These are phyloP conservation scores for Drosophila pruinosa DNA, from an alignment of 1,140 invertebrate genomes.

Conservation along the genomic window DNA sequence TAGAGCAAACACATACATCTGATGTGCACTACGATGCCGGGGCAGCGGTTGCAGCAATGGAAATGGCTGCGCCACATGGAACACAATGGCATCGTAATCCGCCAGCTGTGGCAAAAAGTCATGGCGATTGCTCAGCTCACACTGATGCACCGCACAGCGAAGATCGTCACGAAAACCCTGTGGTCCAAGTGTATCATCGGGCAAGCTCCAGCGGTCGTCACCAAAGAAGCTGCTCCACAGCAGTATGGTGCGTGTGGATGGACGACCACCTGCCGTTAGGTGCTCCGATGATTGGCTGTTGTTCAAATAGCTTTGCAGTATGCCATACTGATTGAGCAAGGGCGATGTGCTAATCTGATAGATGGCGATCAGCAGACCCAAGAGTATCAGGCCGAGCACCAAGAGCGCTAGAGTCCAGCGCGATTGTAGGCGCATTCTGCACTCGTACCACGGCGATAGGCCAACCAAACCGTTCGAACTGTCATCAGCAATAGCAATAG, in stretches of 20 bases:
- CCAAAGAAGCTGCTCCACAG: slow-evolving; percentile 74
- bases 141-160: slow-evolving; percentile 58
- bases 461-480: slow-evolving; percentile 40
- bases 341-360: slow-evolving; percentile 47
- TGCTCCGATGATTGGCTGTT: not conserved
- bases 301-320: slow-evolving; percentile 48
- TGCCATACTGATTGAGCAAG: slow-evolving; percentile 62
- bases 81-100: slow-evolving; percentile 82
- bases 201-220: slow-evolving; percentile 62
- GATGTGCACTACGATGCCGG: slow-evolving; percentile 11
- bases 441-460: not conserved
- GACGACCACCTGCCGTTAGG: not conserved
- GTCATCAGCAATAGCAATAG: slow-evolving; percentile 52
- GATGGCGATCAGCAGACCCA: slow-evolving; percentile 12
- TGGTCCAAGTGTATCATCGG: slow-evolving; percentile 53
- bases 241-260: slow-evolving; percentile 50
- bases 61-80: slow-evolving; percentile 74
- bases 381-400: slow-evolving; percentile 14
- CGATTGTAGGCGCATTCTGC: slow-evolving; percentile 18
- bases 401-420: slow-evolving; percentile 25
- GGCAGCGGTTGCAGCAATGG: slow-evolving; percentile 35
- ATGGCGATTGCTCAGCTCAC: slow-evolving; percentile 63
- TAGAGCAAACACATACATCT: slow-evolving; percentile 69
- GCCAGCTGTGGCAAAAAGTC: slow-evolving; percentile 61
- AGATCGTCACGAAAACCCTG: slow-evolving; percentile 59